A percentile compares a stretch with the other conserved stretches of the same genome.
Conservation (phyloP, 2,113 vertebrate genomes). For the Neodon shergylaensis region DNA sequence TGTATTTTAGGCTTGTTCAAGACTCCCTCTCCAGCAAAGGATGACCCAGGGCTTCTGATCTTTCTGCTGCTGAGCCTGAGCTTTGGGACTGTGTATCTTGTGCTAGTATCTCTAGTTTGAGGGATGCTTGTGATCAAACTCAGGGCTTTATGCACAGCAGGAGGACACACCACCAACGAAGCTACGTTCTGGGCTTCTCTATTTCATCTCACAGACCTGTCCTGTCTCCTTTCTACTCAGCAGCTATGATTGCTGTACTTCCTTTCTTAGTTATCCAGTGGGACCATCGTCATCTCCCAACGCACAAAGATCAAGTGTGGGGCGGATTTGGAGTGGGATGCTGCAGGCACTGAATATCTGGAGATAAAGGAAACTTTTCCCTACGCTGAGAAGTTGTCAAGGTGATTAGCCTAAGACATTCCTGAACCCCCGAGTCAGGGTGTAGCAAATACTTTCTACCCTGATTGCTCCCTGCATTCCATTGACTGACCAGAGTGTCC, state of each 20-base stretch:
- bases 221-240: neutral
- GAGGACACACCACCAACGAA: neutral
- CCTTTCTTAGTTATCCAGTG: neutral
- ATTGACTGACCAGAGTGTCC: neutral
- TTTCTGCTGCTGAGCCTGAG: neutral
- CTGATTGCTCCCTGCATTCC: rapidly evolving
- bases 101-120: neutral
- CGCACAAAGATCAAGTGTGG: neutral
- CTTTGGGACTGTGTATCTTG: too few species aligned
- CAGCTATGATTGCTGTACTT: neutral
- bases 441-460: neutral
- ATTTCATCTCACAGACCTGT: neutral
- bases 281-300: neutral
- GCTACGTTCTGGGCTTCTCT: neutral
- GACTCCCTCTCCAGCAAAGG: neutral
- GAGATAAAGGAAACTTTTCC: neutral
- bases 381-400: neutral
- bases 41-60: neutral
- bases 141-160: neutral
- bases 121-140: neutral
- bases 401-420: neutral
- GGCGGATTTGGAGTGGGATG: neutral
- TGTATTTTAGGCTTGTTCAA: neutral
- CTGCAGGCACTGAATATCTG: neutral
- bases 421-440: neutral